These are phyloP conservation scores for Branchipolynoe longqiensis DNA, from an alignment of 2,888 invertebrate genomes.

Conservation along the genomic window DNA sequence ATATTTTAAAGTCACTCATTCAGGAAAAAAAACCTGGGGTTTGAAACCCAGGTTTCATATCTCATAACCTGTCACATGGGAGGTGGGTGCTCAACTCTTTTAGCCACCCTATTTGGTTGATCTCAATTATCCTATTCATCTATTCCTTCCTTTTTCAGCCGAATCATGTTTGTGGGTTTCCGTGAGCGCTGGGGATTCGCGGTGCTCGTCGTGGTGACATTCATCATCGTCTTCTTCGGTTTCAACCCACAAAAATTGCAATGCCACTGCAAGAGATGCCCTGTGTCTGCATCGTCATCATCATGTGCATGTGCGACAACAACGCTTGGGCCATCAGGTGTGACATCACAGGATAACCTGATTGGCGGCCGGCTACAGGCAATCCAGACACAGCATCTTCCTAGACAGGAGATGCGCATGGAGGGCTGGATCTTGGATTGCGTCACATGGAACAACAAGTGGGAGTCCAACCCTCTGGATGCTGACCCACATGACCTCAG, in stretches of 20 bases:
- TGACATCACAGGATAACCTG: constrained; percentile 24
- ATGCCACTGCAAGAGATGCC: constrained; percentile 53
- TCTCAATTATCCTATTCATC: no score
- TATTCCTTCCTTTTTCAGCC: no score
- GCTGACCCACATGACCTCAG: constrained; percentile 58
- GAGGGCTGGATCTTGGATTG: constrained; percentile 63
- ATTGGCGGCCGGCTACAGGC: constrained; percentile 28
- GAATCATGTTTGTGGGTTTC: constrained; percentile 56
- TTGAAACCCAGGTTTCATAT: no score
- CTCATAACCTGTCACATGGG: no score
- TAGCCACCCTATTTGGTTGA: no score
- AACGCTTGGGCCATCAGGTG: not conserved
- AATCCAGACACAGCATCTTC: not conserved
- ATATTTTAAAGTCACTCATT: no score
- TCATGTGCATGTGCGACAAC: constrained; percentile 9
- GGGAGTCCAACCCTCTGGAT: constrained; percentile 57
- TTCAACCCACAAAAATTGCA: constrained; percentile 38
- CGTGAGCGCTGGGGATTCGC: constrained; percentile 47
- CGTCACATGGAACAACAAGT: constrained; percentile 64
- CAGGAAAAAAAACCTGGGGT: no score
- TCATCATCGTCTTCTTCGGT: constrained; percentile 57
- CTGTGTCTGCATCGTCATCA: not conserved
- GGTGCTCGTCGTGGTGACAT: constrained; percentile 46
- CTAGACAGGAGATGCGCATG: constrained; percentile 46
- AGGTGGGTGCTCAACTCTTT: no score